phyloP scores from a whole-genome alignment of 2,113 vertebrate genomes.

The Gasterosteus nipponicus region DNA sequence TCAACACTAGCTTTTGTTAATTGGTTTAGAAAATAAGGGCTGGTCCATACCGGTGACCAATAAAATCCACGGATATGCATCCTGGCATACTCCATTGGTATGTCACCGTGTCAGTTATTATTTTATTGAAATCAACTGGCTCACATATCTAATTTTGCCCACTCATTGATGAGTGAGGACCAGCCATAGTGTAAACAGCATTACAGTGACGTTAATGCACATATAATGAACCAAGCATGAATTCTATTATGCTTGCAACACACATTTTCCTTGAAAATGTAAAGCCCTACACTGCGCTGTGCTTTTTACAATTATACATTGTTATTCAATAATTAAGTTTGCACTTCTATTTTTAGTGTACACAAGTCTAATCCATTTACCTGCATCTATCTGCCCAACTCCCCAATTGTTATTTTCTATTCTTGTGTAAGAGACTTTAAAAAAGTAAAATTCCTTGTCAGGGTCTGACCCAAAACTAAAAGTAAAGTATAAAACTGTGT shows the following conservation, averaged over 20 bases:
- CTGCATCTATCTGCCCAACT: neutral
- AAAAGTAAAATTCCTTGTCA: neutral
- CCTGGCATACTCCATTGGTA: conserved; percentile 56
- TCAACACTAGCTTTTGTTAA: conserved; percentile 42
- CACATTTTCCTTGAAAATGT: neutral
- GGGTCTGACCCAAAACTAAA: neutral
- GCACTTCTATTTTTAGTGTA: neutral
- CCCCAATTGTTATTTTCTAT: neutral
- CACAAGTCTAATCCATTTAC: neutral
- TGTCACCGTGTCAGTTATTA: conserved; percentile 51
- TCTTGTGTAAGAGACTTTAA: neutral
- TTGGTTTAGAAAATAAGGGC: conserved; percentile 64
- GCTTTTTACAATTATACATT: neutral
- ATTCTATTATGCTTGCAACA: conserved; percentile 21
- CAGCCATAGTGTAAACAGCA: conserved; percentile 67
- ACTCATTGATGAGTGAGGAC: conserved; percentile 75
- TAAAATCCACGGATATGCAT: conserved; percentile 28
- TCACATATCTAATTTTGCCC: conserved; percentile 58
- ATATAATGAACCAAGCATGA: conserved; percentile 13
- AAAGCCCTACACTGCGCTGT: neutral
- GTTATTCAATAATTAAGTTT: neutral
- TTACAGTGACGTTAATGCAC: neutral
- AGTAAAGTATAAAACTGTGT: neutral
- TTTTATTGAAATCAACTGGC: conserved; percentile 52
- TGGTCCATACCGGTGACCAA: conserved; percentile 55